Conservation (phyloP, 2,888 invertebrate species). For the Eupithecia vulgata region DNA sequence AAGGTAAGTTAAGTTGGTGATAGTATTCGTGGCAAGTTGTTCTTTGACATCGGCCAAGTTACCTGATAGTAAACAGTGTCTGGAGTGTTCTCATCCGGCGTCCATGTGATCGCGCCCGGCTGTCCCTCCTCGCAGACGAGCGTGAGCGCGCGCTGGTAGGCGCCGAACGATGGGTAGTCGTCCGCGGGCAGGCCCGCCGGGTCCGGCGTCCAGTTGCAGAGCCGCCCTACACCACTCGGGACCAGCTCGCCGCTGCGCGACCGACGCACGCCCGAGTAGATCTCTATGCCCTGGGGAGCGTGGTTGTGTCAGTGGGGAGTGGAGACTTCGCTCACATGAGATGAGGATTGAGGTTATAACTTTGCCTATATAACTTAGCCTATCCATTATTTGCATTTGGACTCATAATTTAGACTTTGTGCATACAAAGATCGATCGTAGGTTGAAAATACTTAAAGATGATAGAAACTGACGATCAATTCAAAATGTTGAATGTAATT, state of each 20-base stretch:
- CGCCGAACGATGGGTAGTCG: constrained; percentile 93
- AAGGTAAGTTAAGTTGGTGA: background rate
- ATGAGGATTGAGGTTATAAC: background rate
- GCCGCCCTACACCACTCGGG: constrained; percentile 92
- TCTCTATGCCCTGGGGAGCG: constrained; percentile 86
- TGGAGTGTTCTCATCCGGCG: constrained; percentile 93
- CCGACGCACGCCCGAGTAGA: constrained; percentile 92
- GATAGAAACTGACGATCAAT: background rate
- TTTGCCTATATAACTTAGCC: no score
- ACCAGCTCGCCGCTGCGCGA: constrained; percentile 87
- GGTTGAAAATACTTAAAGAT: background rate
- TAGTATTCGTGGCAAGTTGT: background rate
- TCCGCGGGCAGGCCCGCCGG: constrained; percentile 88
- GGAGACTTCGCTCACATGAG: background rate
- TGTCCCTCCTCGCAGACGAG: constrained; percentile 93
- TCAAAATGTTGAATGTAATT: background rate
- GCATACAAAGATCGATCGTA: background rate
- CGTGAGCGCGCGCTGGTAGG: constrained; percentile 93
- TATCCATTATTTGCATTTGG: no score
- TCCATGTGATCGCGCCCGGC: constrained; percentile 94
- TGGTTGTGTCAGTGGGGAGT: no score
- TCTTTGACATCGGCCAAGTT: constrained; percentile 35
- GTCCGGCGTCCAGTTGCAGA: constrained; percentile 95
- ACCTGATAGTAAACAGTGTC: constrained; percentile 97
- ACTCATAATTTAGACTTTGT: background rate